A percentile compares a stretch with the other conserved stretches of the same genome.
Conservation (phyloP, 2,888 invertebrate species). For the Metopia argyrocephala region DNA sequence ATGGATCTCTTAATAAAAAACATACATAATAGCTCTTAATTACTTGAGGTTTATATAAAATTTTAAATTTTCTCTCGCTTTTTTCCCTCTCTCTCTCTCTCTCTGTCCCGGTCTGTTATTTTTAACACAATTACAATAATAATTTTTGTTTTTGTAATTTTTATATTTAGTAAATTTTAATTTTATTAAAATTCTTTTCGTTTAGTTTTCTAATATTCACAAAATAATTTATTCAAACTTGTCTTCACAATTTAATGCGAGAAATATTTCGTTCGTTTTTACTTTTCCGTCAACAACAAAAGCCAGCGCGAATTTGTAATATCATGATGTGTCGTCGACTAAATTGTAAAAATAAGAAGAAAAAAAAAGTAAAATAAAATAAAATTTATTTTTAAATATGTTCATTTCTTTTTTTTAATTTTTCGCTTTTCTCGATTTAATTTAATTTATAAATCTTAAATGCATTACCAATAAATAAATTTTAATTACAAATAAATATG, state of each 20-base stretch:
- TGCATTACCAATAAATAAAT: constrained; percentile 71
- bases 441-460: constrained; percentile 54
- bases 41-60: no score
- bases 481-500: constrained; percentile 67
- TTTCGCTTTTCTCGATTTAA: constrained; percentile 44
- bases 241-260: constrained; percentile 68
- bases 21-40: no score
- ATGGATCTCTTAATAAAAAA: no score
- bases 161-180: not conserved
- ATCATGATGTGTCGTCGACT: constrained; percentile 63
- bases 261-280: constrained; percentile 57
- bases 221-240: constrained; percentile 53
- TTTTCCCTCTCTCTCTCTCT: not conserved
- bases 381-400: constrained; percentile 56
- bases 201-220: constrained; percentile 39
- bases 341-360: constrained; percentile 43
- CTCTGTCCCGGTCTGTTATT: constrained; percentile 9
- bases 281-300: constrained; percentile 61
- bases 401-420: constrained; percentile 28
- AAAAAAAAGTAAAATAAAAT: constrained; percentile 49
- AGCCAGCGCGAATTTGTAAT: constrained; percentile 55
- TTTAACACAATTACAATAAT: not conserved
- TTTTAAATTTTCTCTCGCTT: constrained; percentile 2
- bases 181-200: constrained; percentile 50
- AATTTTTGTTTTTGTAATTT: constrained; percentile 7